phyloP scores from a whole-genome alignment of 2,797 vertebrate genomes.

The Pantherophis vulpinus region DNA sequence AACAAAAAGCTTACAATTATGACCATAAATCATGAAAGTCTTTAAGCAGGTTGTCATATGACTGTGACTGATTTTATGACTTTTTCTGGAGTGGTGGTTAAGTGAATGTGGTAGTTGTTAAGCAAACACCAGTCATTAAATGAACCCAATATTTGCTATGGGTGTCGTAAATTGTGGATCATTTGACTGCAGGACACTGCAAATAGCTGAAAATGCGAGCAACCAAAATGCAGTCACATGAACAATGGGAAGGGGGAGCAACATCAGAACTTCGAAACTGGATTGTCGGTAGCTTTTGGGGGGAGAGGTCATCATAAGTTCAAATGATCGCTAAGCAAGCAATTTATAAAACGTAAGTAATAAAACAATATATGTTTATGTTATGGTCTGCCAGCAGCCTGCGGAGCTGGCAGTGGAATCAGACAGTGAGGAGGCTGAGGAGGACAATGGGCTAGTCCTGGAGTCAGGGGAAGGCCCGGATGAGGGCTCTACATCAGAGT shows the following conservation, averaged over 20 bases:
- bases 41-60: not conserved
- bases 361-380: not conserved
- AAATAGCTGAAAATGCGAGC: not conserved
- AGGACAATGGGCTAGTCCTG: no score
- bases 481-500: no score
- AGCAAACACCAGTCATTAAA: not conserved
- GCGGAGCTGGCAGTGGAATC: no score
- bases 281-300: not conserved
- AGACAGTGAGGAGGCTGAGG: no score
- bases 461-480: no score
- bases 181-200: not conserved
- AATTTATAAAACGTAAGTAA: not conserved
- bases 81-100: not conserved
- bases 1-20: not conserved
- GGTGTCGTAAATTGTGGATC: not conserved
- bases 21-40: not conserved
- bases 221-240: not conserved
- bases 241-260: not conserved
- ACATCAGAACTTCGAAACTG: not conserved
- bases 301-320: not conserved
- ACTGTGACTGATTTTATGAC: not conserved
- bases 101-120: not conserved
- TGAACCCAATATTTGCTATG: not conserved
- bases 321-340: not conserved
- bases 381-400: no score